Evolutionary conservation across 2,797 vertebrate species (phyloP), one percentile per base, ranked within the genome.

Genomic region (Huso huso): DNA sequence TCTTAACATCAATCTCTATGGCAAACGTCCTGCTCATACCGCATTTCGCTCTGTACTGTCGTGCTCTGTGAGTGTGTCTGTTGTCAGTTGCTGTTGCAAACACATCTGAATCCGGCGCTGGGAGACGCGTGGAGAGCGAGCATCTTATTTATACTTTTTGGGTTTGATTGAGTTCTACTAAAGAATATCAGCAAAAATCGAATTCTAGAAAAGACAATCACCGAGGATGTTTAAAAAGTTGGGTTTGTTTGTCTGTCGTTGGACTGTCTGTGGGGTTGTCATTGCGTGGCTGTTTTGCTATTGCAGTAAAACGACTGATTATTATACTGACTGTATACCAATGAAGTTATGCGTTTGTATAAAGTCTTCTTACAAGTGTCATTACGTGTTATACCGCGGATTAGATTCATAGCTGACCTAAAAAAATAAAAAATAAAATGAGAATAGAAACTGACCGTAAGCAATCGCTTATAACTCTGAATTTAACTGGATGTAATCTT

Each of bases 151-250:
- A 37, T 7, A 48, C 18, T 11, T 37, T 11, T 13, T 12, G 51
- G 61, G 61, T 67, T 67, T 1, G 23, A 8, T 55, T 63, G 65
- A 60, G 48, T 23, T 63, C 49, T 58, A 59, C 49, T 10, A 18
- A 9, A 18, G n/a, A 60, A 8, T 10, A 23, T 69, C 57, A 51
- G 10, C 10, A 4, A 53, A 49, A 51, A 48, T 53, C 53, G 1
- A 23, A 53, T 7, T 60, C 59, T 62, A 59, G 37, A 6, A 57
- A 72, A 69, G 49, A 57, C 68, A 66, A 80, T 67, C 69, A 74
- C 69, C 72, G 70, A 87, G 71, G 72, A 91, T 91, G 90, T 91
- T 91, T 86, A 91, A 91, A 81, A 91, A 91, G 90, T 91, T 83
- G 66, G 68, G 4, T 69, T 48, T 69, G 66, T 62, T 64, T 58